Percentiles rank a stretch among this genome's conserved stretches.
These are phyloP conservation scores for Anagyrus pseudococci DNA, from an alignment of 2,888 invertebrate genomes.

Conservation along the genomic window DNA sequence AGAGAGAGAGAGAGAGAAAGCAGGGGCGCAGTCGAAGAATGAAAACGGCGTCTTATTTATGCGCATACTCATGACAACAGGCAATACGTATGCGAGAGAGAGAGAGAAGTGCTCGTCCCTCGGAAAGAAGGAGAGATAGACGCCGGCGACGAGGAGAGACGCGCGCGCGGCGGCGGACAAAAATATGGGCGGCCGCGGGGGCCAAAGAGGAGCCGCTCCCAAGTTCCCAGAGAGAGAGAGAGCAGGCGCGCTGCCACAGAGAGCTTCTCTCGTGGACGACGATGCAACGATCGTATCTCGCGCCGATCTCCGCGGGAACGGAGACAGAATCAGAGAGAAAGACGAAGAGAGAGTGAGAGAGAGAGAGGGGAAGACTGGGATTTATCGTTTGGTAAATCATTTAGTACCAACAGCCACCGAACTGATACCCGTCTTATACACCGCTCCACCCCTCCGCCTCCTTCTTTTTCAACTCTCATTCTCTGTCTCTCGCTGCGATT, in stretches of 20 bases:
- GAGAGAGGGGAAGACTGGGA: constrained; percentile 3
- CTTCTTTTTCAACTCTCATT: background rate
- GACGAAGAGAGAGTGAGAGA: background rate
- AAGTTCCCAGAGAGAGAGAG: constrained; percentile 1
- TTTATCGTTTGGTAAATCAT: constrained; percentile 27
- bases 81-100: background rate
- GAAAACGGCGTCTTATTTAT: constrained; percentile 22
- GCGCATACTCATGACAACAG: constrained; percentile 19
- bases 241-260: constrained; percentile 6
- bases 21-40: constrained; percentile 9
- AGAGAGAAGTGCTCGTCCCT: constrained; percentile 43
- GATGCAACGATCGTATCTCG: constrained; percentile 12
- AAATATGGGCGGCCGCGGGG: too few relatives aligned
- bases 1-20: constrained; percentile 6
- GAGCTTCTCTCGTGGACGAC: constrained; percentile 1
- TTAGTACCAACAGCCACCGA: too few relatives aligned
- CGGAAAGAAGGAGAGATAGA: too few relatives aligned
- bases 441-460: background rate
- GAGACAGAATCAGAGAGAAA: too few relatives aligned
- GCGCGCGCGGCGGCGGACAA: too few relatives aligned
- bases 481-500: background rate
- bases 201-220: background rate
- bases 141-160: background rate
- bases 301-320: too few relatives aligned
- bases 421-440: too few relatives aligned